phyloP scores from a whole-genome alignment of 92 coral and sea anemone genomes.

The Zoanthus solanderi region DNA sequence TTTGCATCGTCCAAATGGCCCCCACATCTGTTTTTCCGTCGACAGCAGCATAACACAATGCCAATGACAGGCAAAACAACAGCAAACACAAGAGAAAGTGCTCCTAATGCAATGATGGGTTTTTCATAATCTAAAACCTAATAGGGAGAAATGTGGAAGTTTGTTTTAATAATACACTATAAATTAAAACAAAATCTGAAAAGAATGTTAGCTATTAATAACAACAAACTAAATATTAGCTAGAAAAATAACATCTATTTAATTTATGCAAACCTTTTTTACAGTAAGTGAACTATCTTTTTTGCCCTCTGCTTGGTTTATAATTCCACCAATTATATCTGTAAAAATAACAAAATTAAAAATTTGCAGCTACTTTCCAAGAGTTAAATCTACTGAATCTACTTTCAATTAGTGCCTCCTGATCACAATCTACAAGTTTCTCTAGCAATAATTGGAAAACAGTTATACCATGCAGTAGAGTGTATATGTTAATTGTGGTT shows the following conservation, averaged over 20 bases:
- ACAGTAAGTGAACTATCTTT: conserved; percentile 36
- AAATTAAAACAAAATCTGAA: not conserved
- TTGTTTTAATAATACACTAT: not conserved
- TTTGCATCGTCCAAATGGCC: conserved; percentile 57
- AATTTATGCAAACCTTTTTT: conserved; percentile 43
- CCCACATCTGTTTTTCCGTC: conserved; percentile 73
- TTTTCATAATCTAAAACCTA: conserved; percentile 81
- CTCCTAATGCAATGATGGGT: conserved; percentile 71
- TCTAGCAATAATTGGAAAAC: too few species aligned
- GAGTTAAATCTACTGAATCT: too few species aligned
- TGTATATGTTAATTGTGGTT: too few species aligned
- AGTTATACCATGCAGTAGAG: too few species aligned
- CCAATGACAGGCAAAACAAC: conserved; percentile 74
- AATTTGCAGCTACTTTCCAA: too few species aligned
- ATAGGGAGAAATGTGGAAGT: not conserved
- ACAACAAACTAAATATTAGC: too few species aligned
- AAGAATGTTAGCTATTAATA: not conserved
- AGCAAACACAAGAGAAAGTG: conserved; percentile 71
- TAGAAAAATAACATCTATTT: too few species aligned
- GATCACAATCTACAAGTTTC: too few species aligned
- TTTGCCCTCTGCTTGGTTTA: conserved; percentile 50
- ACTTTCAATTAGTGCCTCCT: too few species aligned
- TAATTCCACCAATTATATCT: conserved; percentile 51
- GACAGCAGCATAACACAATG: conserved; percentile 75
- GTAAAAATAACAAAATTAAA: not conserved